These are phyloP conservation scores for Andrena hattorfiana DNA, from an alignment of 2,888 invertebrate species.

Conservation along the genomic window DNA sequence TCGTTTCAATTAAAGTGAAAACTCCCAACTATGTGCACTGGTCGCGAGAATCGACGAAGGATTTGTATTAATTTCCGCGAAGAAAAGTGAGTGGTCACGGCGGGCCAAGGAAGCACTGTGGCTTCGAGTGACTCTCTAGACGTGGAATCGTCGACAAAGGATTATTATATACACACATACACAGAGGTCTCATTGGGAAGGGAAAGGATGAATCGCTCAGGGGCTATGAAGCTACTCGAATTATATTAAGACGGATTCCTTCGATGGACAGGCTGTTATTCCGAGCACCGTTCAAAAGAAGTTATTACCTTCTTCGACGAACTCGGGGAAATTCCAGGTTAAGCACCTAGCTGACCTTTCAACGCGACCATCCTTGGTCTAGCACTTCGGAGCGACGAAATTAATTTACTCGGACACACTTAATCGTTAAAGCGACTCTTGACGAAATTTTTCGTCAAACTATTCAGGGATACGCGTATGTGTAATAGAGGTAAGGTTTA, in stretches of 20 bases:
- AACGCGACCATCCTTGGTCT: conserved; percentile 9
- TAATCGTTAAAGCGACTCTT: background rate
- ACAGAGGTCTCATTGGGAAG: conserved; percentile 1
- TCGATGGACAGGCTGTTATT: conserved; percentile 41
- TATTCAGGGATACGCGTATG: background rate
- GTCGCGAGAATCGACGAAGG: conserved; percentile 52
- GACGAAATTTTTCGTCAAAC: background rate
- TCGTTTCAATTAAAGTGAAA: conserved; percentile 77
- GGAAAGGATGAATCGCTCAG: conserved; percentile 12
- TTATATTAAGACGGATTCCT: conserved; percentile 62
- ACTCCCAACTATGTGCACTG: conserved; percentile 20
- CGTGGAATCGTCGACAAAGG: conserved; percentile 22
- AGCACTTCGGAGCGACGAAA: background rate
- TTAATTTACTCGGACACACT: conserved; percentile 1
- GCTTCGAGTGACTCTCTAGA: conserved; percentile 36
- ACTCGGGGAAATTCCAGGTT: conserved; percentile 57
- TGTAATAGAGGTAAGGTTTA: background rate
- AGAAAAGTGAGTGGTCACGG: conserved; percentile 35
- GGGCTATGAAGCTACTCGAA: conserved; percentile 29
- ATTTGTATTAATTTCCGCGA: conserved; percentile 60
- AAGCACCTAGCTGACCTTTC: conserved; percentile 46
- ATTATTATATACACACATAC: conserved; percentile 5
- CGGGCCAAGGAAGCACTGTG: conserved; percentile 3
- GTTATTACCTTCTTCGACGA: conserved; percentile 59
- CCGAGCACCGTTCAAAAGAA: conserved; percentile 57